Percentiles rank a stretch among this genome's conserved stretches.
Conservation (phyloP, 2,797 vertebrate species). For the Garrulus glandarius region DNA sequence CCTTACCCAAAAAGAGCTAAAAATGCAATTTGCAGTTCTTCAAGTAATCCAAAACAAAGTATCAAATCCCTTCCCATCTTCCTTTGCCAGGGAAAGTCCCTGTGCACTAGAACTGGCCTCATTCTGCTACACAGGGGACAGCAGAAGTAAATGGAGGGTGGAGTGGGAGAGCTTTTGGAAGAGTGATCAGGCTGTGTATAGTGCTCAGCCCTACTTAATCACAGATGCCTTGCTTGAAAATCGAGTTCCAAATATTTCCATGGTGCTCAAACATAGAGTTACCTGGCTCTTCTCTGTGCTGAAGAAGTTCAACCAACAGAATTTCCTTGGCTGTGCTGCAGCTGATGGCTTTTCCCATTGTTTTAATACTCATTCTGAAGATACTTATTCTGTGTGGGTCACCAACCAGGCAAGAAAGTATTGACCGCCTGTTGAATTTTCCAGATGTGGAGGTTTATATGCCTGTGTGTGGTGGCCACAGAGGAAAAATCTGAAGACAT, state of each 20-base stretch:
- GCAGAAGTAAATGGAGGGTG: slow-evolving; percentile 50
- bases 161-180: slow-evolving; percentile 44
- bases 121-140: neutral
- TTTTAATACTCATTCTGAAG: slow-evolving; percentile 25
- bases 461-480: neutral
- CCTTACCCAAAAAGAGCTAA: slow-evolving; percentile 56
- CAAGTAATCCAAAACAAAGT: slow-evolving; percentile 56
- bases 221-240: slow-evolving; percentile 11
- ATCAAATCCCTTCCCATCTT: slow-evolving; percentile 51
- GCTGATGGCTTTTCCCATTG: slow-evolving; percentile 39
- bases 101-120: neutral
- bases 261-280: slow-evolving; percentile 11
- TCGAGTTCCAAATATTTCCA: slow-evolving; percentile 24
- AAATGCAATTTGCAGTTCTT: slow-evolving; percentile 60
- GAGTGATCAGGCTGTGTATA: slow-evolving; percentile 14
- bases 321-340: slow-evolving; percentile 13
- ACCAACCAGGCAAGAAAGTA: neutral
- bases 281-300: neutral
- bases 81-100: slow-evolving; percentile 37
- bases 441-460: neutral
- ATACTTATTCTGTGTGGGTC: neutral
- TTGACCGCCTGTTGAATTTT: neutral
- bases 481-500: neutral
- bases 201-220: slow-evolving; percentile 46
- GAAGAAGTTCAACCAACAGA: slow-evolving; percentile 25